Evolutionary conservation across 2,113 vertebrate genomes (phyloP).

Genomic region (Capreolus pygargus): DNA sequence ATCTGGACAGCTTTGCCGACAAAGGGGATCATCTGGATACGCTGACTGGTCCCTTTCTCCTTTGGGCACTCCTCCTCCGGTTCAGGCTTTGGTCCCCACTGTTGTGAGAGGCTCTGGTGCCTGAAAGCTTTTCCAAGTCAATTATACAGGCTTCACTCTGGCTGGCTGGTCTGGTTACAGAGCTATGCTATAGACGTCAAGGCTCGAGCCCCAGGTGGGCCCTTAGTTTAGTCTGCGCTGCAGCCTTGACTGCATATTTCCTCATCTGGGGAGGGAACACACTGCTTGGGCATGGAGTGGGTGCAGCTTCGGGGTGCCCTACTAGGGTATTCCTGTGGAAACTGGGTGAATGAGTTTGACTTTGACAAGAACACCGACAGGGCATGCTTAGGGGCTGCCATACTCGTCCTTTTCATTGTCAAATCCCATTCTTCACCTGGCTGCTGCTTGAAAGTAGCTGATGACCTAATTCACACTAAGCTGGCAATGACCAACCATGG

Average conservation of each 20-base stretch:
- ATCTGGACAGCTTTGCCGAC: slow-evolving; percentile 50
- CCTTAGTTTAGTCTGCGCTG: background rate
- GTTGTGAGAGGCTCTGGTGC: background rate
- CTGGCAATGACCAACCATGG: background rate
- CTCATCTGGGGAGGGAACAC: background rate
- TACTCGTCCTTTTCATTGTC: background rate
- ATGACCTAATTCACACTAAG: background rate
- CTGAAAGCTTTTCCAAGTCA: slow-evolving; percentile 36
- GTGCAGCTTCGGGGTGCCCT: background rate
- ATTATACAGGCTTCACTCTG: slow-evolving; percentile 6
- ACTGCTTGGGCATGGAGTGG: background rate
- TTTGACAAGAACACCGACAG: background rate
- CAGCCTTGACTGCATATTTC: background rate
- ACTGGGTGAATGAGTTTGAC: background rate
- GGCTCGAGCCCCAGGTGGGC: background rate
- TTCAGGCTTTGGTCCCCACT: background rate
- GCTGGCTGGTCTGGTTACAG: background rate
- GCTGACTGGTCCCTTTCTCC: slow-evolving; percentile 15
- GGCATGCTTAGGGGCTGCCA: background rate
- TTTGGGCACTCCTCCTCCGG: background rate
- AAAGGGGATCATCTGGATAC: slow-evolving; percentile 30
- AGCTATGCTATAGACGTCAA: background rate
- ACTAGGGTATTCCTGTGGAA: background rate
- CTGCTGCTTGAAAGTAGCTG: background rate
- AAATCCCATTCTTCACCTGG: background rate